phyloP scores from a whole-genome alignment of 2,113 vertebrate genomes.

The Hippocampus mohnikei region DNA sequence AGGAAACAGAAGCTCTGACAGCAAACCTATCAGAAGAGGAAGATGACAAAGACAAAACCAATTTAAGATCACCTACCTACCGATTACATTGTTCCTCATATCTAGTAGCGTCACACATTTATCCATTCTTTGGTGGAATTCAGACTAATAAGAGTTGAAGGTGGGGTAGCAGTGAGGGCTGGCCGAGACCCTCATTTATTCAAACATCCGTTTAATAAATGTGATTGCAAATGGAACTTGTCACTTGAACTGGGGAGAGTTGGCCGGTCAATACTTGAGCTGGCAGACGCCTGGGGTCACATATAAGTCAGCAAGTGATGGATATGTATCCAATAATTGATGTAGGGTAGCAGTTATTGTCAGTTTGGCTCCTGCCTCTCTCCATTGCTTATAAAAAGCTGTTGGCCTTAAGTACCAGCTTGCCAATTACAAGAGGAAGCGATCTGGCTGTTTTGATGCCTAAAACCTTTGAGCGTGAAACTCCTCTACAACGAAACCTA shows the following conservation, averaged over 20 bases:
- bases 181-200: slow-evolving; percentile 68
- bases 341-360: slow-evolving; percentile 77
- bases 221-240: slow-evolving; percentile 79
- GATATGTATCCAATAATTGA: slow-evolving; percentile 89
- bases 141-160: slow-evolving; percentile 65
- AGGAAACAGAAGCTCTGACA: slow-evolving; percentile 5
- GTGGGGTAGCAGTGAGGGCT: slow-evolving; percentile 40
- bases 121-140: slow-evolving; percentile 59
- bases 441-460: slow-evolving; percentile 59
- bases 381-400: slow-evolving; percentile 81
- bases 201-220: slow-evolving; percentile 81
- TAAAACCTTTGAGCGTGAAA: slow-evolving; percentile 51
- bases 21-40: background rate
- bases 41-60: background rate
- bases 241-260: slow-evolving; percentile 71
- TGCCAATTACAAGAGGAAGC: slow-evolving; percentile 71
- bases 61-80: background rate
- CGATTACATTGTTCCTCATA: slow-evolving; percentile 33
- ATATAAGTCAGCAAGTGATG: slow-evolving; percentile 85
- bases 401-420: slow-evolving; percentile 77
- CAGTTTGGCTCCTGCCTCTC: slow-evolving; percentile 74
- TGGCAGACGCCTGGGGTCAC: slow-evolving; percentile 78
- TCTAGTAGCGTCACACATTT: slow-evolving; percentile 36
- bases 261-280: slow-evolving; percentile 74
- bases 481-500: too few species aligned